These are phyloP conservation scores for Cephus pygmeus DNA, from an alignment of 2,888 invertebrate species.

Conservation along the genomic window DNA sequence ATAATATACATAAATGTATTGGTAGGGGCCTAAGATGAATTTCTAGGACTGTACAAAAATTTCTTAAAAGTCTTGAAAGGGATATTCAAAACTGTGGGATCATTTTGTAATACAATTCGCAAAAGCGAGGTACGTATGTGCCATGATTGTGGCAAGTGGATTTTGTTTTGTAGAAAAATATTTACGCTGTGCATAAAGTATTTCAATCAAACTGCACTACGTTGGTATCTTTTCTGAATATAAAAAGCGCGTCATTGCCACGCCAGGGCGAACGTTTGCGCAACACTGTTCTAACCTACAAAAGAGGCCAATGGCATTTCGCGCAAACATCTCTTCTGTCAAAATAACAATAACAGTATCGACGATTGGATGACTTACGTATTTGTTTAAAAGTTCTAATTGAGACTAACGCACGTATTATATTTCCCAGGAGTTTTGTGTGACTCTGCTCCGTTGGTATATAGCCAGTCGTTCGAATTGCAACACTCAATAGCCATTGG, in stretches of 20 bases:
- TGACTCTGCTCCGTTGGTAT: neutral
- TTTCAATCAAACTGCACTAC: neutral
- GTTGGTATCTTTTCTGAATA: neutral
- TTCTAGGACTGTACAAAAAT: neutral
- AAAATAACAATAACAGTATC: neutral
- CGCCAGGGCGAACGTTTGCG: neutral
- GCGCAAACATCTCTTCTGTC: constrained; percentile 10
- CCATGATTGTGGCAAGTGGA: neutral
- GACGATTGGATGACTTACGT: neutral
- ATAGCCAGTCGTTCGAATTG: neutral
- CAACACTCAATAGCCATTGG: neutral
- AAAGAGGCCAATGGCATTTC: constrained; percentile 12
- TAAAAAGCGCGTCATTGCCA: neutral
- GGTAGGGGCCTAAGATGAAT: neutral
- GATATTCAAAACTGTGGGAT: neutral
- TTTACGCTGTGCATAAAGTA: neutral
- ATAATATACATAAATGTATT: neutral
- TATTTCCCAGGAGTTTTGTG: neutral
- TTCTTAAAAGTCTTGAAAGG: neutral
- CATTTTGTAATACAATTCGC: neutral
- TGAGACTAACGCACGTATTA: neutral
- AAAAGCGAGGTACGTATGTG: neutral
- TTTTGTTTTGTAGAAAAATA: neutral
- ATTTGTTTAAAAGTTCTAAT: neutral
- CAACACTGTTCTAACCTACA: neutral